Evolutionary conservation across 2,888 invertebrate species (phyloP).

Genomic region (Auanema freiburgensis): DNA sequence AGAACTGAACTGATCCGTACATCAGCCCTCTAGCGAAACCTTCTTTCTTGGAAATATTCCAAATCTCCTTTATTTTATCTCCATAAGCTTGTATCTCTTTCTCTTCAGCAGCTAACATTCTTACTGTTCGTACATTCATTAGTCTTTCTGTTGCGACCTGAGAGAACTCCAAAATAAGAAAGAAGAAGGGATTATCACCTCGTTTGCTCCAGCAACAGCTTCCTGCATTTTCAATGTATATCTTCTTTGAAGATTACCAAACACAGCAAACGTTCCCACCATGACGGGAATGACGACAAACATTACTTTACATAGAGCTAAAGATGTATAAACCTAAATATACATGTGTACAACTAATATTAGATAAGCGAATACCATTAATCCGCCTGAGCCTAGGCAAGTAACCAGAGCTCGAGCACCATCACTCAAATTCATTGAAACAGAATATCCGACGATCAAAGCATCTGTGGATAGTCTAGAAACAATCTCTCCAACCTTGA

Average conservation of each 20-base stretch:
- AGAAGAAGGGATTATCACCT: slow-evolving; percentile 68
- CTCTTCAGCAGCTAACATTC: slow-evolving; percentile 84
- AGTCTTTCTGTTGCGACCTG: slow-evolving; percentile 83
- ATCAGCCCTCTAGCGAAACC: slow-evolving; percentile 84
- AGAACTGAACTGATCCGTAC: slow-evolving; percentile 76
- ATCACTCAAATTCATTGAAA: slow-evolving; percentile 91
- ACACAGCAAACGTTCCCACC: slow-evolving; percentile 77
- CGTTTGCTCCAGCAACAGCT: slow-evolving; percentile 70
- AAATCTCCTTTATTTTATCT: slow-evolving; percentile 74
- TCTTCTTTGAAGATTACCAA: slow-evolving; percentile 77
- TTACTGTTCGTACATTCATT: slow-evolving; percentile 87
- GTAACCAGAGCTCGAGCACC: slow-evolving; percentile 85
- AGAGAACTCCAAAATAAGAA: background rate
- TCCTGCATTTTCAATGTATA: slow-evolving; percentile 79
- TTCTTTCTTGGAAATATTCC: slow-evolving; percentile 82
- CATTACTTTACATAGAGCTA: slow-evolving; percentile 83
- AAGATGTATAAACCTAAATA: slow-evolving; percentile 83
- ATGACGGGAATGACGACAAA: slow-evolving; percentile 86
- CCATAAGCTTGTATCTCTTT: slow-evolving; percentile 73
- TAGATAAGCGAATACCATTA: slow-evolving; percentile 78
- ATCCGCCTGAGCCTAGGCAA: slow-evolving; percentile 83
- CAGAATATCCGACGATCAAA: slow-evolving; percentile 83
- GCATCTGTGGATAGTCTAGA: slow-evolving; percentile 89
- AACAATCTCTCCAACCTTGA: slow-evolving; percentile 79
- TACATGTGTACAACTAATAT: background rate